phyloP scores from a whole-genome alignment of 2,888 invertebrate species.

The Deilephila elpenor region DNA sequence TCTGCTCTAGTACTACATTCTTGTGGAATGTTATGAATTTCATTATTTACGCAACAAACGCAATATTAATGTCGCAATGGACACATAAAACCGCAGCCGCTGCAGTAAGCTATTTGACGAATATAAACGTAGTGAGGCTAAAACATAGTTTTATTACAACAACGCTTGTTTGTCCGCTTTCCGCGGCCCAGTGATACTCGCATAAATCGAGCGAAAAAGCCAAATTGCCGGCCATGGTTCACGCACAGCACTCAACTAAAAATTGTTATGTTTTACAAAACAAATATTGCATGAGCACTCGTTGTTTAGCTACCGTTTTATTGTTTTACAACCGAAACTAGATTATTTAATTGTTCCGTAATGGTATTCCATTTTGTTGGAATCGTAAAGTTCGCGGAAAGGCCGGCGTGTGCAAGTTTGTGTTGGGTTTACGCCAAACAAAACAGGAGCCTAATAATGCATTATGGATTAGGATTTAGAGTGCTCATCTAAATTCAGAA shows the following conservation, averaged over 20 bases:
- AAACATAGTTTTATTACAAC: conserved; percentile 73
- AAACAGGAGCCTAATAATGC: conserved; percentile 57
- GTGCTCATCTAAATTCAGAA: conserved; percentile 56
- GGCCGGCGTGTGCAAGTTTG: conserved; percentile 51
- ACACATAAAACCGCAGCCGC: conserved; percentile 49
- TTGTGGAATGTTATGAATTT: conserved; percentile 7
- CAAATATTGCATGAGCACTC: conserved; percentile 69
- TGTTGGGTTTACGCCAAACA: conserved; percentile 58
- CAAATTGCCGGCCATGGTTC: conserved; percentile 79
- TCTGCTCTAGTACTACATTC: background rate
- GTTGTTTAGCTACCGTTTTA: conserved; percentile 63
- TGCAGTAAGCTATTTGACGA: conserved; percentile 60
- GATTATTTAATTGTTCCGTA: conserved; percentile 52
- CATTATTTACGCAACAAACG: conserved; percentile 22
- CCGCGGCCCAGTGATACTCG: conserved; percentile 73
- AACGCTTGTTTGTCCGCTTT: conserved; percentile 79
- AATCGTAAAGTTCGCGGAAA: conserved; percentile 46
- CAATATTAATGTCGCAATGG: conserved; percentile 45
- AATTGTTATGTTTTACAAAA: conserved; percentile 74
- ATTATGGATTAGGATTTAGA: conserved; percentile 59
- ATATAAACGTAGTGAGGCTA: conserved; percentile 70
- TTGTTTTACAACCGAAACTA: conserved; percentile 58
- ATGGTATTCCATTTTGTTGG: conserved; percentile 38
- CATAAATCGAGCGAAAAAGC: conserved; percentile 80
- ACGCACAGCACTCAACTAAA: conserved; percentile 75